A percentile compares a stretch with the other conserved stretches of the same genome.
Conservation (phyloP, 1,140 invertebrate genomes). For the Tetraneura akinire region DNA sequence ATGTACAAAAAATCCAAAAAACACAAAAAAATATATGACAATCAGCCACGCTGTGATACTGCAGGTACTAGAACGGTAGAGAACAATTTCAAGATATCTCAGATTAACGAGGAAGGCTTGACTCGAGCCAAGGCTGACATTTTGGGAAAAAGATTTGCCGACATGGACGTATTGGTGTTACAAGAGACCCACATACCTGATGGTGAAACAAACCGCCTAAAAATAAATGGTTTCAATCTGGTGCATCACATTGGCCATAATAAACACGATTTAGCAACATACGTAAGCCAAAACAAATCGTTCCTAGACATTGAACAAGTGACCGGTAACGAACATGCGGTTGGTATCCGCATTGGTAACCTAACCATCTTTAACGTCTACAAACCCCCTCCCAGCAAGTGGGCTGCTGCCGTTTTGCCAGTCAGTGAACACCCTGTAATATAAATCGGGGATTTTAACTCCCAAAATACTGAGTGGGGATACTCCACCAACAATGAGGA, state of each 20-base stretch:
- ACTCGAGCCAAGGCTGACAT: neutral
- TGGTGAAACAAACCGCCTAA: neutral
- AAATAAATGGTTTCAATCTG: neutral
- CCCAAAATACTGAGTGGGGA: neutral
- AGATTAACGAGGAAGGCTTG: neutral
- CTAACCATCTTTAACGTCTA: conserved; percentile 1
- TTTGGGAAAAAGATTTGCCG: too few relatives aligned
- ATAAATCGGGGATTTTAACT: conserved; percentile 7
- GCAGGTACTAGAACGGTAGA: neutral
- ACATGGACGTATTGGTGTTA: too few relatives aligned
- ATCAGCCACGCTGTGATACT: conserved; percentile 1
- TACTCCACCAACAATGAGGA: neutral
- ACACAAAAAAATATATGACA: too few relatives aligned
- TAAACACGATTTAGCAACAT: neutral
- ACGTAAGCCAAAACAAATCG: neutral
- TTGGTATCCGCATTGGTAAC: neutral
- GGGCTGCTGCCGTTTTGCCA: neutral
- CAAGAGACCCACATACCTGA: neutral
- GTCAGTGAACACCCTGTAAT: neutral
- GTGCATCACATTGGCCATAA: neutral
- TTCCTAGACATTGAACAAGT: neutral
- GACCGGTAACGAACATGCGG: neutral
- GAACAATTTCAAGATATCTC: conserved; percentile 1
- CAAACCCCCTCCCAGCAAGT: neutral
- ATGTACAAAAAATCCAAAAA: neutral